Percentiles rank a stretch among this genome's conserved stretches.
Conservation (phyloP, 2,888 invertebrate genomes). For the Mesochorus sp. region DNA sequence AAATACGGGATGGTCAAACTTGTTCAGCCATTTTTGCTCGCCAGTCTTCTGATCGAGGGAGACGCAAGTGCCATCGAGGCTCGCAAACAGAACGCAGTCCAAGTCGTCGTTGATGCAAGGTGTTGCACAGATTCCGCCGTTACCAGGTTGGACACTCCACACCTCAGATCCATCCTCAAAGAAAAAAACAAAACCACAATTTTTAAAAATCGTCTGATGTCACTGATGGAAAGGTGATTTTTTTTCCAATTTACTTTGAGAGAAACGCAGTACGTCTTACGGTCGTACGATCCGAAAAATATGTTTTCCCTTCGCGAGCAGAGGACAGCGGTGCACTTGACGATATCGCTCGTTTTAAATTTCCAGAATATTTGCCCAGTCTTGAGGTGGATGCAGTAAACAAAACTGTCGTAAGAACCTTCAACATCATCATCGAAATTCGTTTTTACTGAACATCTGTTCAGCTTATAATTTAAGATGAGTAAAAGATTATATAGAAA, state of each 20-base stretch:
- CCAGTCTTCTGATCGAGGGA: slow-evolving; percentile 84
- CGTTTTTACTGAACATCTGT: slow-evolving; percentile 45
- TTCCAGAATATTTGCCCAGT: slow-evolving; percentile 85
- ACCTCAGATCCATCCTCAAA: slow-evolving; percentile 82
- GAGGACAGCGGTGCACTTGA: slow-evolving; percentile 86
- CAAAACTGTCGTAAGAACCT: slow-evolving; percentile 88
- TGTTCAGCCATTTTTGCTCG: slow-evolving; percentile 84
- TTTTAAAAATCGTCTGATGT: too few relatives aligned
- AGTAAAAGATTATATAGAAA: too few relatives aligned
- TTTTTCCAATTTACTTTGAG: slow-evolving; percentile 84
- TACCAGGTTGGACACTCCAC: slow-evolving; percentile 79
- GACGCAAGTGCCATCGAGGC: slow-evolving; percentile 85
- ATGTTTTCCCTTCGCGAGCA: slow-evolving; percentile 81
- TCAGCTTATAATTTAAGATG: background rate
- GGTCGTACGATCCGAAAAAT: slow-evolving; percentile 89
- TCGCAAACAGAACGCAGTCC: slow-evolving; percentile 82
- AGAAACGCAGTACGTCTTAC: slow-evolving; percentile 85
- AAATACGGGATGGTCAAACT: slow-evolving; percentile 86
- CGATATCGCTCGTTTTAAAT: slow-evolving; percentile 84
- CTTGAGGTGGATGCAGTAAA: slow-evolving; percentile 86
- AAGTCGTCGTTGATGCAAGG: slow-evolving; percentile 77
- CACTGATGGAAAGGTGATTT: too few relatives aligned
- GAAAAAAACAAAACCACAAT: background rate
- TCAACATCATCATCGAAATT: background rate
- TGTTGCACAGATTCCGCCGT: slow-evolving; percentile 83